phyloP scores from a whole-genome alignment of 2,113 vertebrate species.

The Charadrius vociferus region DNA sequence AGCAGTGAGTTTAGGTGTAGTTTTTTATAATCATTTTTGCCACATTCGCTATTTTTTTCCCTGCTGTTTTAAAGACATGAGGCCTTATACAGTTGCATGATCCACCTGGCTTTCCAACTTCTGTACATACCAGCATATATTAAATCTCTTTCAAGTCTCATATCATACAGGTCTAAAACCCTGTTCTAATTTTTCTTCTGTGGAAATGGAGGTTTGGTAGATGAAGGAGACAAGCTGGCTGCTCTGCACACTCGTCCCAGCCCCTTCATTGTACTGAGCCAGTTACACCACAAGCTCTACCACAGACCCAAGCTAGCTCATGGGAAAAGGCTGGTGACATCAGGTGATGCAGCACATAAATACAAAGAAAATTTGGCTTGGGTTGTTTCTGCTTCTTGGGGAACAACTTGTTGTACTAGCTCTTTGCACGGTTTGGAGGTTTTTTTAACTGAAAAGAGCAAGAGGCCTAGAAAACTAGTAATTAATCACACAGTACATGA shows the following conservation, averaged over 20 bases:
- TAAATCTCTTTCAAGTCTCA: neutral
- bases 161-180: neutral
- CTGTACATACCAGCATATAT: neutral
- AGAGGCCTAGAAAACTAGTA: slow-evolving; percentile 45
- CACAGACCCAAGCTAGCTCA: neutral
- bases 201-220: neutral
- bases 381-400: neutral
- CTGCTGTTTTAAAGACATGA: neutral
- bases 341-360: neutral
- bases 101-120: neutral
- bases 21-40: neutral
- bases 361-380: neutral
- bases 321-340: neutral
- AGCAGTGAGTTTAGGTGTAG: neutral
- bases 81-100: neutral
- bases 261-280: neutral
- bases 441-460: slow-evolving; percentile 11
- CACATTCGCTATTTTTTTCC: neutral
- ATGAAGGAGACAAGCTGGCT: neutral
- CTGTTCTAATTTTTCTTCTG: neutral
- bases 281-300: neutral
- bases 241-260: rapidly evolving
- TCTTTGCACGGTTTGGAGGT: neutral
- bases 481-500: slow-evolving; percentile 47
- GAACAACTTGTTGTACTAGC: neutral